Conservation (phyloP, 2,888 invertebrate genomes). For the Amaurobius ferox region DNA sequence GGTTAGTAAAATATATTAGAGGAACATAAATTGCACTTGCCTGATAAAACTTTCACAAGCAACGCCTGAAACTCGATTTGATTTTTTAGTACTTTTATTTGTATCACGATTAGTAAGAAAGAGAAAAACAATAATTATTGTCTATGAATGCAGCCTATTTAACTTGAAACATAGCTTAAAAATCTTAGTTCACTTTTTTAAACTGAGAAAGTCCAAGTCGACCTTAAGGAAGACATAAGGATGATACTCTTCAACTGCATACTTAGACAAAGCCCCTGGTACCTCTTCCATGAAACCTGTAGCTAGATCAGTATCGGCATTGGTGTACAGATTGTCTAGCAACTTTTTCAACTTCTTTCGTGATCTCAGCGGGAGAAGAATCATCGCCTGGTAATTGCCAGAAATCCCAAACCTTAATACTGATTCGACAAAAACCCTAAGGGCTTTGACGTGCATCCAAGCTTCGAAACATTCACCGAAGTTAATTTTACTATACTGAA, state of each 20-base stretch:
- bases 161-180: too few relatives aligned
- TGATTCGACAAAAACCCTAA: conserved; percentile 99
- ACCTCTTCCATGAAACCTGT: conserved; percentile 78
- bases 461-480: conserved; percentile 99
- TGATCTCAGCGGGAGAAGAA: conserved; percentile 93
- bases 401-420: conserved; percentile 98
- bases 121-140: too few relatives aligned
- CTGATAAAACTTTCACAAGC: too few relatives aligned
- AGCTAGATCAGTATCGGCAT: conserved; percentile 94
- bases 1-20: too few relatives aligned
- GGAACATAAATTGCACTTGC: too few relatives aligned
- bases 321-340: conserved; percentile 92
- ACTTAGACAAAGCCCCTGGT: conserved; percentile 16
- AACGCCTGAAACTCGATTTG: too few relatives aligned
- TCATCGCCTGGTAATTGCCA: conserved; percentile 99
- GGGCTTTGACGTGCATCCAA: conserved; percentile 98
- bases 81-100: too few relatives aligned
- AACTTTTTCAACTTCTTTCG: conserved; percentile 91
- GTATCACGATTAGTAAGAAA: too few relatives aligned
- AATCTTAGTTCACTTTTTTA: too few relatives aligned
- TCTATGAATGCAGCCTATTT: too few relatives aligned
- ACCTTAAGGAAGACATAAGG: conserved; percentile 20
- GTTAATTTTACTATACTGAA: conserved; percentile 99
- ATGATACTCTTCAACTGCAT: conserved; percentile 10
- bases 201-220: conserved; percentile 4